Percentiles rank a stretch among this genome's conserved stretches.
Evolutionary conservation across 1,140 invertebrate species (phyloP).

Genomic region (Mya arenaria): DNA sequence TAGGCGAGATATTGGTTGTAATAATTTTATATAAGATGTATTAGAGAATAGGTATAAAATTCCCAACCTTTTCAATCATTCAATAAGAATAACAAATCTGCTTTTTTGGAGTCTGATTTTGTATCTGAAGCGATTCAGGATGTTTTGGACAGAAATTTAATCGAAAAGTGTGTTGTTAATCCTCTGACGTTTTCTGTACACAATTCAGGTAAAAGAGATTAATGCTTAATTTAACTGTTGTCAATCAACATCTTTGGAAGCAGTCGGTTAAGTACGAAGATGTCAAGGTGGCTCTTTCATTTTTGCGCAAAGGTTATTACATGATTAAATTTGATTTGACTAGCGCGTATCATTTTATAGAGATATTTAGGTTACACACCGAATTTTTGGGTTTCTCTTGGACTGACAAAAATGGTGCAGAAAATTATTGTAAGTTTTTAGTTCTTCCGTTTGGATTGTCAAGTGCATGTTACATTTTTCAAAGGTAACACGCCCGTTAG

Average conservation of each 20-base stretch:
- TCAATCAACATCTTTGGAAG: slow-evolving; percentile 29
- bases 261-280: slow-evolving; percentile 27
- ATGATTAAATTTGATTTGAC: slow-evolving; percentile 39
- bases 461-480: slow-evolving; percentile 42
- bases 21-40: no score
- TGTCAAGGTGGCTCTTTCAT: not conserved
- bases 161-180: no score
- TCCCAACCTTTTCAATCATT: no score
- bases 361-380: slow-evolving; percentile 26
- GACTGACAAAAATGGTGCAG: not conserved
- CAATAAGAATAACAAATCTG: no score
- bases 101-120: no score
- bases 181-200: no score
- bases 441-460: slow-evolving; percentile 55
- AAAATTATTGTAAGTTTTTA: slow-evolving; percentile 40
- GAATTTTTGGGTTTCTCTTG: slow-evolving; percentile 45
- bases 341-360: slow-evolving; percentile 42
- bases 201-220: no score
- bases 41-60: no score
- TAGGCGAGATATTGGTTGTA: no score
- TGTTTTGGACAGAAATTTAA: no score
- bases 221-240: not conserved
- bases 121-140: no score
- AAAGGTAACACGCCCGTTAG: slow-evolving; percentile 30
- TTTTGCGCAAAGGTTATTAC: not conserved